Percentiles rank a stretch among this genome's conserved stretches.
These are phyloP conservation scores for Rhyzopertha dominica DNA, from an alignment of 1,140 invertebrate genomes.

Conservation along the genomic window DNA sequence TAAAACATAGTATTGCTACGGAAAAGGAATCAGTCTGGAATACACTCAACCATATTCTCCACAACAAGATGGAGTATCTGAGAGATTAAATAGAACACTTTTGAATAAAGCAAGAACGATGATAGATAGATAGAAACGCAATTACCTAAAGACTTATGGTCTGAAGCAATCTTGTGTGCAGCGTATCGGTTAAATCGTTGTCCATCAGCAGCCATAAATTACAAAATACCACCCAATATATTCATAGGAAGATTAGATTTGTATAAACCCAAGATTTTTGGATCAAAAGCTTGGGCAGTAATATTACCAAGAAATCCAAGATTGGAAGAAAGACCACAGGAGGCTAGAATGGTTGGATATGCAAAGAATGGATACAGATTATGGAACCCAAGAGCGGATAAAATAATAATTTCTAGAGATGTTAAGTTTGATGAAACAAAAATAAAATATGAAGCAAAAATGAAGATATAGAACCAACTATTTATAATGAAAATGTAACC, in stretches of 20 bases:
- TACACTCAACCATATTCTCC: slow-evolving; percentile 36
- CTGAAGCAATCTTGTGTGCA: slow-evolving; percentile 29
- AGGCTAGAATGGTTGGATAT: slow-evolving; percentile 24
- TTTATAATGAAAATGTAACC: slow-evolving; percentile 1
- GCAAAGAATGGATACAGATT: slow-evolving; percentile 28
- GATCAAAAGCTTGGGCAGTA: slow-evolving; percentile 6
- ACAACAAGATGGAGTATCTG: slow-evolving; percentile 25
- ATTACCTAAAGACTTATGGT: slow-evolving; percentile 29
- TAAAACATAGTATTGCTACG: slow-evolving; percentile 26
- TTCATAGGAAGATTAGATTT: not conserved
- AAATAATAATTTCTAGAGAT: slow-evolving; percentile 26
- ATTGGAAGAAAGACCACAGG: slow-evolving; percentile 9
- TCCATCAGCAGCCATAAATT: slow-evolving; percentile 2
- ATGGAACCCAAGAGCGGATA: slow-evolving; percentile 21
- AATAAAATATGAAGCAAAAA: too few relatives aligned
- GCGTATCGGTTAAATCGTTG: slow-evolving; percentile 32
- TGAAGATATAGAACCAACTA: too few relatives aligned
- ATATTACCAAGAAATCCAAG: slow-evolving; percentile 14
- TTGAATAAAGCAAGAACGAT: slow-evolving; percentile 20
- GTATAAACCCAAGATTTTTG: slow-evolving; percentile 12
- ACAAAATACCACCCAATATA: slow-evolving; percentile 4
- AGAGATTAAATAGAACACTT: slow-evolving; percentile 19
- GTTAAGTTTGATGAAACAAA: slow-evolving; percentile 22
- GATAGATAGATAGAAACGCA: slow-evolving; percentile 24
- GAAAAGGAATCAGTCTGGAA: slow-evolving; percentile 19